phyloP scores from a whole-genome alignment of 2,797 vertebrate species.

The Phoxinus dragarum region DNA sequence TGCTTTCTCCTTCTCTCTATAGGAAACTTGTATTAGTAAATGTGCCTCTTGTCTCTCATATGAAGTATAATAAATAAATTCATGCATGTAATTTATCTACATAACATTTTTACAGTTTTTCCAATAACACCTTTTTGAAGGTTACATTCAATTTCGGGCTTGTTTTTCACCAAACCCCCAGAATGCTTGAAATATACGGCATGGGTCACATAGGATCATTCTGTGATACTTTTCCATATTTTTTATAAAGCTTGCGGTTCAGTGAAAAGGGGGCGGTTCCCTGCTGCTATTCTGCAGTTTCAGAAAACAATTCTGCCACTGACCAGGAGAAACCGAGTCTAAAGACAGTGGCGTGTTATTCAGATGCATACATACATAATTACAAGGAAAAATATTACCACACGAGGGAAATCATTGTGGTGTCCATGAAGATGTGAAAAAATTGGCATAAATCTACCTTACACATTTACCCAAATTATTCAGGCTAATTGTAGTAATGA shows the following conservation, averaged over 20 bases:
- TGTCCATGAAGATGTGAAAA: too few relatives aligned
- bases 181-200: neutral
- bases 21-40: neutral
- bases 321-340: too few relatives aligned
- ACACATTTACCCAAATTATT: too few relatives aligned
- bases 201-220: neutral
- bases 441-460: too few relatives aligned
- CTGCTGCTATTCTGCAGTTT: too few relatives aligned
- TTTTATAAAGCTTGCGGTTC: neutral
- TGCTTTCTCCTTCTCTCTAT: neutral
- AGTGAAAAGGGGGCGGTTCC: too few relatives aligned
- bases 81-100: neutral
- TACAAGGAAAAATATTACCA: too few relatives aligned
- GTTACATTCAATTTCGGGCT: fast-evolving
- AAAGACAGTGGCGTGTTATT: too few relatives aligned
- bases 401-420: too few relatives aligned
- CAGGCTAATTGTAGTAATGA: too few relatives aligned
- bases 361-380: too few relatives aligned
- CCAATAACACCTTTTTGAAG: neutral
- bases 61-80: neutral
- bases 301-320: too few relatives aligned
- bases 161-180: neutral
- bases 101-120: neutral
- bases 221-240: neutral
- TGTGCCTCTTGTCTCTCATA: neutral